A percentile compares a stretch with the other conserved stretches of the same genome.
phyloP scores from a whole-genome alignment of 1,140 invertebrate species.

The Trigoniulus corallinus region DNA sequence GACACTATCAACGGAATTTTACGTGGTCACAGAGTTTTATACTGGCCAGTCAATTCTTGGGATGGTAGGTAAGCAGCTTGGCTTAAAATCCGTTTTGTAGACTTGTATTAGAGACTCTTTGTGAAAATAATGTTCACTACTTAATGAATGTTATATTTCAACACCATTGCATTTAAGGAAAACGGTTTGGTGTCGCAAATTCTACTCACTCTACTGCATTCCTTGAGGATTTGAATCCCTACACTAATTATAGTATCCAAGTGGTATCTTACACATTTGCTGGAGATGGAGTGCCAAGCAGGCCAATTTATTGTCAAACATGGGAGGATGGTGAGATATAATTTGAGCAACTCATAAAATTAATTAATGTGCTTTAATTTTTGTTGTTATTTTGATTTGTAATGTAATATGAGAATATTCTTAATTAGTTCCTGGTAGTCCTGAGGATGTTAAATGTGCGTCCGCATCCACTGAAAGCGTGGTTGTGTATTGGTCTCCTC shows the following conservation, averaged over 20 bases:
- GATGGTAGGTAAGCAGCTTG: slow-evolving; percentile 44
- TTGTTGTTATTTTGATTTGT: too few species aligned
- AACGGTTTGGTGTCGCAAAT: background rate
- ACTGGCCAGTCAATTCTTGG: slow-evolving; percentile 45
- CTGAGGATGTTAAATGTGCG: slow-evolving; percentile 61
- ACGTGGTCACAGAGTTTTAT: slow-evolving; percentile 35
- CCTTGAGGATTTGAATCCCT: slow-evolving; percentile 30
- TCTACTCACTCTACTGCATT: slow-evolving; percentile 17
- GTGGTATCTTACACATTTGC: slow-evolving; percentile 34
- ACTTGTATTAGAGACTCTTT: background rate
- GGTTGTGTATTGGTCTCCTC: slow-evolving; percentile 61
- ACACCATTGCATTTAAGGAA: too few species aligned
- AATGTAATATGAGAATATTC: background rate
- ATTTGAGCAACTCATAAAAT: background rate
- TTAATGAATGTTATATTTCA: too few species aligned
- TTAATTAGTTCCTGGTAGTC: slow-evolving; percentile 52
- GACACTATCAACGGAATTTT: slow-evolving; percentile 38
- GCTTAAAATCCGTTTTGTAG: slow-evolving; percentile 9
- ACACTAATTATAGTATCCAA: slow-evolving; percentile 32
- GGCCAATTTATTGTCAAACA: slow-evolving; percentile 28
- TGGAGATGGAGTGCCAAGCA: slow-evolving; percentile 33
- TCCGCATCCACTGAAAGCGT: slow-evolving; percentile 52
- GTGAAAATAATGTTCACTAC: slow-evolving; percentile 8
- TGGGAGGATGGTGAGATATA: slow-evolving; percentile 27
- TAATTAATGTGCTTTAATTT: background rate